These are phyloP conservation scores for Anorthoa munda DNA, from an alignment of 2,888 invertebrate species.

Conservation along the genomic window DNA sequence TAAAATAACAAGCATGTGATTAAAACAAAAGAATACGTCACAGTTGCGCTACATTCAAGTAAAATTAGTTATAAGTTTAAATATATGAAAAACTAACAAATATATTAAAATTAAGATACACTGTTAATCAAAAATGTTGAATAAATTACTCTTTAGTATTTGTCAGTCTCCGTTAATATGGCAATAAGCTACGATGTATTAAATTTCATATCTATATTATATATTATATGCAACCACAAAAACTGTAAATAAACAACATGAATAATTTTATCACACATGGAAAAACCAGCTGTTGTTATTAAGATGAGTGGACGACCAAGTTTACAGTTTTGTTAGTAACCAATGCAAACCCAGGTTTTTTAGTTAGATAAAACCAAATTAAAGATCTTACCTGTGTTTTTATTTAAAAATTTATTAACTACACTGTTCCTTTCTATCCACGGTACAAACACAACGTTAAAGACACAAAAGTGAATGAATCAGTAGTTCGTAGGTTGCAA, in stretches of 20 bases:
- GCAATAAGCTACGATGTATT: not conserved
- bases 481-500: constrained; percentile 59
- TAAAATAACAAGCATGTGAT: constrained; percentile 13
- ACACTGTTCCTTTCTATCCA: constrained; percentile 48
- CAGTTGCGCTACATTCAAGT: not conserved
- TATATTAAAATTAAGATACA: not conserved
- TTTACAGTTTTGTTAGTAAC: constrained; percentile 58
- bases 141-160: not conserved
- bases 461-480: constrained; percentile 67
- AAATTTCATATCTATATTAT: not conserved
- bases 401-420: constrained; percentile 46
- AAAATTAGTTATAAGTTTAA: not conserved
- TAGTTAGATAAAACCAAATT: constrained; percentile 23
- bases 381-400: constrained; percentile 64
- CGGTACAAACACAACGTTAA: constrained; percentile 61
- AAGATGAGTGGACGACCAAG: constrained; percentile 73
- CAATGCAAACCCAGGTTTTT: constrained; percentile 33
- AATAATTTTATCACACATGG: constrained; percentile 57
- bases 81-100: not conserved
- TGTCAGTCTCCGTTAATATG: not conserved
- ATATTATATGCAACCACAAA: constrained; percentile 1
- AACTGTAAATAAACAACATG: constrained; percentile 38
- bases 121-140: not conserved
- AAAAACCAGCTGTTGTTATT: constrained; percentile 36
- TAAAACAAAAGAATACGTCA: constrained; percentile 27